Evolutionary conservation across 1,140 invertebrate genomes (phyloP).

Genomic region (Coptotermes formosanus): DNA sequence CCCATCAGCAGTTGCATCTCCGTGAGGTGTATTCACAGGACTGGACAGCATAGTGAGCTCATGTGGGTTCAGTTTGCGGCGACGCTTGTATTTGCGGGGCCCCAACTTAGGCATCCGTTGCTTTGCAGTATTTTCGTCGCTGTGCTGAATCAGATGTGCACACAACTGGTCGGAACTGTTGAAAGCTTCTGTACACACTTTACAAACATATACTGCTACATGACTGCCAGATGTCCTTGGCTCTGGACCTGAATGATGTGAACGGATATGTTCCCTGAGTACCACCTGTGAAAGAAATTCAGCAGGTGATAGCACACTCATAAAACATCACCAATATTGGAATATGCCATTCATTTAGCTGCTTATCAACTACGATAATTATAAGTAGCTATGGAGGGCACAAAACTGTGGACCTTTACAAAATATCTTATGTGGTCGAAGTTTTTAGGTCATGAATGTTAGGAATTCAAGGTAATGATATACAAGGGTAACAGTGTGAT

Average conservation of each 20-base stretch:
- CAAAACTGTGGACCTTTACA: too few relatives aligned
- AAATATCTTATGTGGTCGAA: too few relatives aligned
- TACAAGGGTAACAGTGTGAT: too few relatives aligned
- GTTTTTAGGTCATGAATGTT: too few relatives aligned
- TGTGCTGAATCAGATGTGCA: slow-evolving; percentile 76
- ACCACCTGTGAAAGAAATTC: slow-evolving; percentile 56
- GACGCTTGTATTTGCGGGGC: slow-evolving; percentile 74
- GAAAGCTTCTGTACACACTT: slow-evolving; percentile 69
- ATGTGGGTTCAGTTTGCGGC: slow-evolving; percentile 64
- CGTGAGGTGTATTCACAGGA: slow-evolving; percentile 38
- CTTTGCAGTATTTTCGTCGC: slow-evolving; percentile 77
- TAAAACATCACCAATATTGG: too few relatives aligned
- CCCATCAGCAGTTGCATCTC: slow-evolving; percentile 39
- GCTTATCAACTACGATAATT: too few relatives aligned
- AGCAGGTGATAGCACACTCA: too few relatives aligned
- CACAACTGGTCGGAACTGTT: slow-evolving; percentile 70
- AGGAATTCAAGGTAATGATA: too few relatives aligned
- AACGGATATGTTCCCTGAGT: slow-evolving; percentile 74
- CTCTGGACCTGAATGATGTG: slow-evolving; percentile 77
- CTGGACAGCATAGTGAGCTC: slow-evolving; percentile 38
- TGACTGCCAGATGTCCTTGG: slow-evolving; percentile 54
- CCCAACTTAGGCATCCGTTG: slow-evolving; percentile 67
- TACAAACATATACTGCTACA: slow-evolving; percentile 64
- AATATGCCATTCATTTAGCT: too few relatives aligned
- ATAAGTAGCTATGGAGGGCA: too few relatives aligned